Evolutionary conservation across 2,888 invertebrate genomes (phyloP), one percentile per base, ranked within the genome.

Genomic region (Parthenolecanium corni): DNA sequence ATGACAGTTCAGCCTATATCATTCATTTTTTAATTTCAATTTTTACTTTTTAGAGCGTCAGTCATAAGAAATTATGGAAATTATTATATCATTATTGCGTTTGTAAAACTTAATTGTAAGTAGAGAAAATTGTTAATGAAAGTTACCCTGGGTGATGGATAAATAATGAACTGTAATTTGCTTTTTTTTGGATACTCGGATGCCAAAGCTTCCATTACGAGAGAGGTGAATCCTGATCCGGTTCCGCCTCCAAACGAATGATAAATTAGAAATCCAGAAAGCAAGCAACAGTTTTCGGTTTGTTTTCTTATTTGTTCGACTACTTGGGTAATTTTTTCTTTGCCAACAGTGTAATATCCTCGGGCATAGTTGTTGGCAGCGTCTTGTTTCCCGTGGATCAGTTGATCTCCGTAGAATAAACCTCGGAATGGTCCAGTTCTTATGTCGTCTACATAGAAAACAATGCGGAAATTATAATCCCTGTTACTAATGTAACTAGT

Each of bases 231-330:
- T 12, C 61, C 61, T 23, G 61, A 61, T n/a, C 61, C 61, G 4
- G 61, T 61, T 3, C 61, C 61, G 14, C 61, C 61, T n/a, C 61
- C 61, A 38, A 61, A 61, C 6, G 61, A 61, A 23, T 61, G 61
- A 61, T 49, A 61, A 23, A 61, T 61, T 21, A 61, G 23, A n/a
- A 61, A 61, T 16, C 61, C 61, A 9, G 61, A 49, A 6, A 61
- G 40, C 21, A 61, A 51, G 24, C 61, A 61, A 12, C 61, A 61
- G 18, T 61, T 61, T 21, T 61, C 61, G 36, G 46, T 61, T 49
- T 61, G 61, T 51, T 61, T 61, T 36, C 61, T 47, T 49, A 61
- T 51, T 51, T 61, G 49, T 25, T 61, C 61, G 11, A 61, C 47
- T 25, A 40, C 61, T 23, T 61, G 36, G n/a, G 49, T 40, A 21